A percentile compares a stretch with the other conserved stretches of the same genome.
These are phyloP conservation scores for Tichodroma muraria DNA, from an alignment of 2,113 vertebrate species.

Conservation along the genomic window DNA sequence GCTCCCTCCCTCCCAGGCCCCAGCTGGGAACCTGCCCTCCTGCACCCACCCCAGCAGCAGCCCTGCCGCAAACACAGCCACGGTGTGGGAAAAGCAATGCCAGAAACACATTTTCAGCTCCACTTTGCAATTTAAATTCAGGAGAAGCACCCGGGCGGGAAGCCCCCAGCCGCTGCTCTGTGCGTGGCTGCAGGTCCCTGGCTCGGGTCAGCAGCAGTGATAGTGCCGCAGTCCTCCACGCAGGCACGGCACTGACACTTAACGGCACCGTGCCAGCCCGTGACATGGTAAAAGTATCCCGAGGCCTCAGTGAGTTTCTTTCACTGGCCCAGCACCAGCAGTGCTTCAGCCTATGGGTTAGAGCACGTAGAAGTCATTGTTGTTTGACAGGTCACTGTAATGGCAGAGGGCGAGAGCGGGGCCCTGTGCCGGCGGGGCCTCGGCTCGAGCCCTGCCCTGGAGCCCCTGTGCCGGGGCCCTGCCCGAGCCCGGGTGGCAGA, in stretches of 20 bases:
- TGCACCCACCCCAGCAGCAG: neutral
- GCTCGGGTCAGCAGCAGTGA: neutral
- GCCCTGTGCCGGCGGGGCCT: constrained; percentile 16
- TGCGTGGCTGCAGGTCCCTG: neutral
- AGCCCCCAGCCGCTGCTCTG: neutral
- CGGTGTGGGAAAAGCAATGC: neutral
- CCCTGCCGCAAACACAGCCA: neutral
- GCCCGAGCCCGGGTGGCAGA: constrained; percentile 51
- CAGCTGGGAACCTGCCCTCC: neutral
- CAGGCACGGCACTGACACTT: neutral
- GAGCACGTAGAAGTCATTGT: constrained; percentile 77
- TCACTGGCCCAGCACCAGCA: neutral
- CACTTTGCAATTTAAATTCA: neutral
- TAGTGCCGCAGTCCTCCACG: neutral
- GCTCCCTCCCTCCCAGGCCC: neutral
- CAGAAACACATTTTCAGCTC: neutral
- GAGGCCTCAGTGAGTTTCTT: neutral
- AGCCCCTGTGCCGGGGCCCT: constrained; percentile 1
- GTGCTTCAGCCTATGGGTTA: neutral
- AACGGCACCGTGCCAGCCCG: rapidly evolving
- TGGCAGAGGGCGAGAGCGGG: constrained; percentile 65
- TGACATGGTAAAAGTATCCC: neutral
- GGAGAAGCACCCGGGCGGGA: neutral
- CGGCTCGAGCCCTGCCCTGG: constrained; percentile 36
- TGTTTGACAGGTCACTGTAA: constrained; percentile 74